A percentile compares a stretch with the other conserved stretches of the same genome.
Evolutionary conservation across 2,888 invertebrate genomes (phyloP).

Genomic region (Epinotia ramella): DNA sequence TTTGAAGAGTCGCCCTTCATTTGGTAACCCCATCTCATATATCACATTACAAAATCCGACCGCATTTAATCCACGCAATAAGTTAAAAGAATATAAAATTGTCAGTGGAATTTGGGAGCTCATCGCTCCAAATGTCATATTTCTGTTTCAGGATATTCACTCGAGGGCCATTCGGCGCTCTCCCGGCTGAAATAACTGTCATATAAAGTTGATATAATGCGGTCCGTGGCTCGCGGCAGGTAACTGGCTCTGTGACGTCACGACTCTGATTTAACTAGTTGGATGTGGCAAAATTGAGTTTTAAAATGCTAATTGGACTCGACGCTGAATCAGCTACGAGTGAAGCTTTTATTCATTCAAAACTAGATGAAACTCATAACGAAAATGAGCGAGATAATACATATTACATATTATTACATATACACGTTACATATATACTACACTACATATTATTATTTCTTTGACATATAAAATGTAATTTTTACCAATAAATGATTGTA

Average conservation of each 20-base stretch:
- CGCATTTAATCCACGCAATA: conserved; percentile 42
- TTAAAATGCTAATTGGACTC: conserved; percentile 38
- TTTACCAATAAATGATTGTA: no score
- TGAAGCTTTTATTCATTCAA: neutral
- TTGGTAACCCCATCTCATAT: conserved; percentile 14
- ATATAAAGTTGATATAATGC: conserved; percentile 46
- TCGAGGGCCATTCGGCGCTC: conserved; percentile 43
- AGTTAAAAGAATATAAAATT: conserved; percentile 45
- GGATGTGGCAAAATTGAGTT: conserved; percentile 29
- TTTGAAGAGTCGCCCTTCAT: neutral
- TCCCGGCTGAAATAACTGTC: conserved; percentile 45
- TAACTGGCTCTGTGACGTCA: conserved; percentile 41
- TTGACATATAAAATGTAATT: no score
- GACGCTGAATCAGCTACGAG: neutral
- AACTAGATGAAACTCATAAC: neutral
- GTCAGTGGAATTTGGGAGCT: conserved; percentile 44
- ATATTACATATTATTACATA: neutral
- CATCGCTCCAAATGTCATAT: conserved; percentile 45
- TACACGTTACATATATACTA: no score
- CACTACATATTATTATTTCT: no score
- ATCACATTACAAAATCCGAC: conserved; percentile 24
- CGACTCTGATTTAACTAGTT: conserved; percentile 42
- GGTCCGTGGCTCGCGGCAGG: conserved; percentile 39
- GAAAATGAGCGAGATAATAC: neutral
- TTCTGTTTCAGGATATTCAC: conserved; percentile 46